Base-by-base conservation (phyloP, 2,888 invertebrate species). In the Lasioglossum pauxillum region DNA sequence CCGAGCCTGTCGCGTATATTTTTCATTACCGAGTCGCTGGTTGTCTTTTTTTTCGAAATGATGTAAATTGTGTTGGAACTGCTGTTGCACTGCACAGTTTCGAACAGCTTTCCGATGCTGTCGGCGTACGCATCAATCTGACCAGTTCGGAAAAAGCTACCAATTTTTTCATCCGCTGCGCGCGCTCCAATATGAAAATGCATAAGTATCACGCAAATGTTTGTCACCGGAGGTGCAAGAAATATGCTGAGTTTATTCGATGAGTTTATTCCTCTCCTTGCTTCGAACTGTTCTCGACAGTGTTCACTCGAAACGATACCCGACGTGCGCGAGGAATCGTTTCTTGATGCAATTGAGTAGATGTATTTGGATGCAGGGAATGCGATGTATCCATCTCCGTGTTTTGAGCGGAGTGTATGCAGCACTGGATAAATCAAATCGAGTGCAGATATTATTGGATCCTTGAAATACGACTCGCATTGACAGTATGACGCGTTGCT, bases 61-160 rank as follows among this genome's bases (percentile, higher is more conserved):
- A 71, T 27, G 49, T 71, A 46, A 76, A 85, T 44, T 74, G 67
- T 74, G 75, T 83, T 76, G 78, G 78, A 78, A 71, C 49, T 80
- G 81, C 86, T 89, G 90, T 91, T 88, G 83, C 87, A 85, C 90
- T 91, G 90, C 89, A 91, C 88, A 89, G 89, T 91, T 83, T 88
- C 82, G 76, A 86, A 89, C 71, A 84, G 81, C 84, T 85, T 78
- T 67, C 83, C 46, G 83, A 85, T 88, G 86, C 81, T 73, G 71
- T 69, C 75, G 57, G 75, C 83, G 86, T 83, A 79, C 91, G 78
- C 83, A 83, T 89, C 88, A 87, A 86, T 84, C 79, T 79, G 74
- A 85, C 82, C 79, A 46, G 78, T 72, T 64, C 19, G 74, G 16
- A 46, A 16, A 5, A 16, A 46, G 16, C 14, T 19, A 69, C n/a